These are phyloP conservation scores for Sphenopsis melanotis DNA, from an alignment of 2,797 vertebrate genomes.

Conservation along the genomic window DNA sequence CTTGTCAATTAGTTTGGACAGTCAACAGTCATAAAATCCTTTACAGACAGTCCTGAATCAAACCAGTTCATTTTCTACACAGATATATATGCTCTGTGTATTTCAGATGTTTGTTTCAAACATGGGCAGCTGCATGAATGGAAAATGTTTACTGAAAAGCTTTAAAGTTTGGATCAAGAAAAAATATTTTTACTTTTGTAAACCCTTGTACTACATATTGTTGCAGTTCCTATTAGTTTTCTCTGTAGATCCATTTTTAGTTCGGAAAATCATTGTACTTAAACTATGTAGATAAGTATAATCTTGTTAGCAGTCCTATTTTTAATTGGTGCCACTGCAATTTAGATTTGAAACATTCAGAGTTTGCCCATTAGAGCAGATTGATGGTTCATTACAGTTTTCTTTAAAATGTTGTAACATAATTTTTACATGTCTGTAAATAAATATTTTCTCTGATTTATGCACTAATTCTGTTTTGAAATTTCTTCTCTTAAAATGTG, in stretches of 20 bases:
- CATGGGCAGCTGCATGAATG: slow-evolving; percentile 32
- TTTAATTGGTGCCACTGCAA: slow-evolving; percentile 26
- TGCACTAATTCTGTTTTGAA: slow-evolving; percentile 39
- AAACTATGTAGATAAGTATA: slow-evolving; percentile 14
- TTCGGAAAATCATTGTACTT: slow-evolving; percentile 13
- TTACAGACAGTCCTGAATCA: background rate
- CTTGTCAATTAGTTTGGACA: background rate
- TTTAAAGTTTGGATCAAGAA: slow-evolving; percentile 44
- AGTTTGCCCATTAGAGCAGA: slow-evolving; percentile 26
- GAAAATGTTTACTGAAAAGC: slow-evolving; percentile 42
- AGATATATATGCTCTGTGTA: background rate
- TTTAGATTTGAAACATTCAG: background rate
- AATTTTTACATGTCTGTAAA: slow-evolving; percentile 78
- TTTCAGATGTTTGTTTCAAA: slow-evolving; percentile 25
- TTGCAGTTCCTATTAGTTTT: background rate
- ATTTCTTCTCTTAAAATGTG: background rate
- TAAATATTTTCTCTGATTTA: slow-evolving; percentile 77
- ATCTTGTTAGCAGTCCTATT: slow-evolving; percentile 22
- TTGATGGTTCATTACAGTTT: slow-evolving; percentile 43
- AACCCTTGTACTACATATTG: slow-evolving; percentile 37
- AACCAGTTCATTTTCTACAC: background rate
- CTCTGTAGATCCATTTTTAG: background rate
- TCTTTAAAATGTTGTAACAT: slow-evolving; percentile 71
- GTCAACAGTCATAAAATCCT: background rate
- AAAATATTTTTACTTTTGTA: slow-evolving; percentile 59